Evolutionary conservation across 2,888 invertebrate genomes (phyloP), one percentile per base, ranked within the genome.

Genomic region (Euplexia lucipara): DNA sequence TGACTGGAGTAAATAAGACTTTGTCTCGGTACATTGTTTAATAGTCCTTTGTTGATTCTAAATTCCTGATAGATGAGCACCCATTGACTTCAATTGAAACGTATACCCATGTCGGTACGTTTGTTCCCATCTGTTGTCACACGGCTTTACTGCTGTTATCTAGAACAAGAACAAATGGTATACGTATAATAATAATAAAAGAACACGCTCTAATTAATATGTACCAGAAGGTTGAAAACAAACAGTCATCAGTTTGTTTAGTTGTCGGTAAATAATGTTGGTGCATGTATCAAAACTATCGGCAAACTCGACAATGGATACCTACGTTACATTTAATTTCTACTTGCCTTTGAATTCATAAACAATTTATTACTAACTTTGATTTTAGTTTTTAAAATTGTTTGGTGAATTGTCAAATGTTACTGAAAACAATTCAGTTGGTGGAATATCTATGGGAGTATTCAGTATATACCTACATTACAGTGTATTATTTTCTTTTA

Each of bases 21-120:
- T 44, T 37, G 57, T 78, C 41, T 62, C 45, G 45, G 18, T 49
- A 41, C 57, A 42, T 51, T 44, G 22, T 61, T 64, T 70, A 49
- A 66, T 52, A 22, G 66, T 59, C 66, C 61, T 66, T 76, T 76
- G 76, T 77, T 56, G 54, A 34, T 61, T 41, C 20, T 59, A 20
- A n/a, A n/a, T n/a, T n/a, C n/a, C 39, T 34, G 26, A 30, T 9
- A 41, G 32, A n/a, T 45, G 44, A 22, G 59, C 44, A 20, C 39
- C n/a, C 35, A 47, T 56, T 47, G 20, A 30, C 4, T 52, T 68
- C n/a, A 57, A 51, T 39, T 58, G 56, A 69, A 39, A 37, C 6
- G 30, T 4, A 39, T 70, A 51, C 35, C 51, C 42, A 37, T 18
- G 34, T 42, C 35, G 32, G 14, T 44, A 10, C 7, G 22, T 35